Base-by-base conservation (phyloP, 2,888 invertebrate genomes). In the Epinotia brunnichana region DNA sequence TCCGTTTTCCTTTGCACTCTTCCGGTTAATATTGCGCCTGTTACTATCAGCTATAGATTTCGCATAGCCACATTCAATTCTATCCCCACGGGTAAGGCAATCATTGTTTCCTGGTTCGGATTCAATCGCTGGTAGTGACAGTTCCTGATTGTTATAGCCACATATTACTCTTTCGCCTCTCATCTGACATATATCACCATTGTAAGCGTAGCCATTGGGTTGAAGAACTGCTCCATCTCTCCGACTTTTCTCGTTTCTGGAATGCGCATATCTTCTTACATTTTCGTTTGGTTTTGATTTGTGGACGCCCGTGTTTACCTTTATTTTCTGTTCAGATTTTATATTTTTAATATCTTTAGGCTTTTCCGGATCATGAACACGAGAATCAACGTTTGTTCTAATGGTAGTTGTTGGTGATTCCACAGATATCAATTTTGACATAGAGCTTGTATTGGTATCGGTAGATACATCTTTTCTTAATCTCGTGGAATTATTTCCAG, bases 11-110 rank as follows among this genome's bases (percentile, higher is more conserved):
- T 54, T 13, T 10, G 11, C 11, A 17, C 17, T 21, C 9, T 19
- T 39, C 11, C 21, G 21, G 39, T 66, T 9, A 41, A 41, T 54
- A 56, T 54, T 56, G 15, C 21, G 56, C 13, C 63, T 63, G 17
- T 51, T 51, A 35, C 35, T 61, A 59, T 29, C 5, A 48, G 62
- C 10, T 10, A 10, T 53, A 35, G 29, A 41, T 13, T 60, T 74
- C 2, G 77, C 61, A 76, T 91, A 91, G 3, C 91, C 91, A 79
- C 91, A 91, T 82, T 91, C 91, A 63, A 91, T 76, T 78, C 91
- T 87, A n/a, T 87, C 84, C 15, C 83, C 84, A 13, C 86, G 84
- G 39, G 82, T 63, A 41, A 78, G 78, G 74, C 91, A 91, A 1
- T 85, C 88, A 64, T 87, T 84, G 5, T 83, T 84, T 13, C 79